Percentiles rank a stretch among this genome's conserved stretches.
Conservation (phyloP, 37 sponge, comb jelly and placozoan genomes). For the Hormiphora californensis region DNA sequence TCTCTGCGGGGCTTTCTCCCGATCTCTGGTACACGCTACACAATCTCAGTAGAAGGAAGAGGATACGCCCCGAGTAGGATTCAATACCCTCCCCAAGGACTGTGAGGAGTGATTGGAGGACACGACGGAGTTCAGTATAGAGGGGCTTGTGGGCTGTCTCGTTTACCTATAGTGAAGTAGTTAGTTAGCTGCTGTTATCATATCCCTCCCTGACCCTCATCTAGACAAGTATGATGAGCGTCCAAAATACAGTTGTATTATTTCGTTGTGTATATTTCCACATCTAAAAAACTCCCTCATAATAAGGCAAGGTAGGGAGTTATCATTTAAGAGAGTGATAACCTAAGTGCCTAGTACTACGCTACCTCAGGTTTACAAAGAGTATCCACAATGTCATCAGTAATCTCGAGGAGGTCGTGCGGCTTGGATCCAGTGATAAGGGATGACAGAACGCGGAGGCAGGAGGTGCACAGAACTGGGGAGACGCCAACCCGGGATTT, state of each 20-base stretch:
- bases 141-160: slow-evolving; percentile 2
- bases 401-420: neutral
- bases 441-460: slow-evolving; percentile 45
- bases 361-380: slow-evolving; percentile 29
- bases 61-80: neutral
- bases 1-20: neutral
- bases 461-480: slow-evolving; percentile 42
- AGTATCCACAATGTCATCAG: neutral
- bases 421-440: neutral
- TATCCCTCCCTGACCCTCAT: no score
- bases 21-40: neutral
- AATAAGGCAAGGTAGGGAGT: no score
- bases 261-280: no score
- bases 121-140: neutral
- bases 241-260: no score
- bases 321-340: no score
- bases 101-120: neutral
- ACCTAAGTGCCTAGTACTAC: no score
- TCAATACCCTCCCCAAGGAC: slow-evolving; percentile 5
- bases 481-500: slow-evolving; percentile 54
- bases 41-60: slow-evolving; percentile 17
- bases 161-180: neutral
- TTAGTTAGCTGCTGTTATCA: no score
- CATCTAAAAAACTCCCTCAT: no score
- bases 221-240: no score